Conservation (phyloP, 2,113 vertebrate species). For the Prionailurus bengalensis region DNA sequence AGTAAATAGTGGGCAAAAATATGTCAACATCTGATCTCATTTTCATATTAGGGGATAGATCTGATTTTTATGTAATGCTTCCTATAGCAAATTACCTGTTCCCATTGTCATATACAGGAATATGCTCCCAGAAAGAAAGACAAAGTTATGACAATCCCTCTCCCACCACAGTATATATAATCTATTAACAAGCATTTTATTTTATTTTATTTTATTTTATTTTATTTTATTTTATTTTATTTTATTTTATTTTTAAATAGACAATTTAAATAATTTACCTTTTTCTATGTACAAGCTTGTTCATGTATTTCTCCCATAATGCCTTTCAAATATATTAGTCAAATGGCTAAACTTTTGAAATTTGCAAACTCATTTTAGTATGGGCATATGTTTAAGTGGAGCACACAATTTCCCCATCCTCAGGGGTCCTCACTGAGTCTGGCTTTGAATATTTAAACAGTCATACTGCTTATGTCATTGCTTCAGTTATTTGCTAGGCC, state of each 20-base stretch:
- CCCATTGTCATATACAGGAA: neutral
- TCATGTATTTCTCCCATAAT: neutral
- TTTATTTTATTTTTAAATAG: neutral
- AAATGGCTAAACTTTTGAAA: constrained; percentile 44
- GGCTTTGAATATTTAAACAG: constrained; percentile 40
- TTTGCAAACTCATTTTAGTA: neutral
- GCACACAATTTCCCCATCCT: neutral
- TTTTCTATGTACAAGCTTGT: neutral
- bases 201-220: constrained; percentile 38
- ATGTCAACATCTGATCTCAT: neutral
- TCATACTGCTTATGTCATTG: neutral
- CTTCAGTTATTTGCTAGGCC: constrained; percentile 14
- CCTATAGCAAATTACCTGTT: neutral
- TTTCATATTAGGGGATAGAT: neutral
- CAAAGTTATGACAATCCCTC: neutral
- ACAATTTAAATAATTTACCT: constrained; percentile 2
- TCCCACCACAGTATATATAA: neutral
- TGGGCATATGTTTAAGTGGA: neutral
- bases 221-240: constrained; percentile 37
- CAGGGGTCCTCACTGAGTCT: neutral
- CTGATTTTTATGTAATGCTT: neutral
- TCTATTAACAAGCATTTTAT: neutral
- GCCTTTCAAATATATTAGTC: constrained; percentile 24
- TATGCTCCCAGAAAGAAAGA: neutral
- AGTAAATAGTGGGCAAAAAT: neutral